Evolutionary conservation across 2,113 vertebrate species (phyloP).

Genomic region (Erinaceus europaeus): DNA sequence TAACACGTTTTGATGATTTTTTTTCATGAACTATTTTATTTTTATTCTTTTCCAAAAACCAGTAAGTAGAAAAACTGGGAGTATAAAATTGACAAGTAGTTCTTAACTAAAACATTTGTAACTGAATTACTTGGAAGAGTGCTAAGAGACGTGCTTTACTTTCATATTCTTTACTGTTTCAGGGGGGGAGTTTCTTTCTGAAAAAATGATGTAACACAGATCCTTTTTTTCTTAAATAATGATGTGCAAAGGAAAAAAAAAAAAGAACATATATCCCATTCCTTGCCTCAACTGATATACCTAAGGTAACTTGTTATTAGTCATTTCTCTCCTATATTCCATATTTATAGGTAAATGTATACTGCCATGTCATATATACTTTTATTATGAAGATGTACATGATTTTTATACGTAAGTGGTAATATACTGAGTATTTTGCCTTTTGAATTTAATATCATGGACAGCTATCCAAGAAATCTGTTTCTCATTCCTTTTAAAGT

Average conservation of each 20-base stretch:
- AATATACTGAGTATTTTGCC: not conserved
- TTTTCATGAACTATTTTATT: constrained; percentile 1
- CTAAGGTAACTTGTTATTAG: not conserved
- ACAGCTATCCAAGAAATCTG: not conserved
- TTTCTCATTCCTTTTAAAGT: constrained; percentile 36
- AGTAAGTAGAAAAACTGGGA: constrained; percentile 9
- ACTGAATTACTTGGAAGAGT: not conserved
- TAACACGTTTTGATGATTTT: constrained; percentile 6
- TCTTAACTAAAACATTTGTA: not conserved
- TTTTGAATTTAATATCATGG: not conserved
- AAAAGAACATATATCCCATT: not conserved
- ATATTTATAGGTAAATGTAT: not conserved
- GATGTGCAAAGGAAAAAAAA: too few species aligned
- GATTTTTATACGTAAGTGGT: not conserved
- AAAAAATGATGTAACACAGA: not conserved
- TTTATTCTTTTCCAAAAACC: constrained; percentile 32
- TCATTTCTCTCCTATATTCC: not conserved
- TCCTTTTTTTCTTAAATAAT: not conserved
- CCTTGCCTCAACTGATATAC: not conserved
- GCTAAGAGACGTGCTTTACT: not conserved
- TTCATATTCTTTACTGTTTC: not conserved
- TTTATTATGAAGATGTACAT: not conserved
- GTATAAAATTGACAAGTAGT: not conserved
- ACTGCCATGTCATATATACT: not conserved
- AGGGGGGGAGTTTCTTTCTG: not conserved